Conservation (phyloP, 2,113 vertebrate genomes). For the Chloebia gouldiae region DNA sequence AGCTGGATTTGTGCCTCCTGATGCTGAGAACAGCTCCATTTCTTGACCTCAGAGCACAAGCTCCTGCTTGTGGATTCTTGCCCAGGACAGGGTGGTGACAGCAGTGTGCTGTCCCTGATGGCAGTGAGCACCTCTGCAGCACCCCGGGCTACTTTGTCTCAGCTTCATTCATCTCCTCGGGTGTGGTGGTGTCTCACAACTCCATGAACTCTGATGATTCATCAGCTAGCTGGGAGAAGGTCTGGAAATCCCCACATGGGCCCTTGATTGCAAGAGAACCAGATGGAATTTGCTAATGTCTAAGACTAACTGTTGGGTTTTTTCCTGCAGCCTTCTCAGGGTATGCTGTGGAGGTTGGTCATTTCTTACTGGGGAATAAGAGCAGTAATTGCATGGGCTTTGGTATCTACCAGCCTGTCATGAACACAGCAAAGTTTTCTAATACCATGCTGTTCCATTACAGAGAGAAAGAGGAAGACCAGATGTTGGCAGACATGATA, state of each 20-base stretch:
- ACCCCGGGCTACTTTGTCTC: not conserved
- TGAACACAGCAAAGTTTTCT: not conserved
- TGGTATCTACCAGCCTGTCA: not conserved
- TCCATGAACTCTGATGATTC: not conserved
- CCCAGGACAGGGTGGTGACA: not conserved
- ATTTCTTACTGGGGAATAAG: not conserved
- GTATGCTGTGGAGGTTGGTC: not conserved
- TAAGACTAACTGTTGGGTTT: not conserved
- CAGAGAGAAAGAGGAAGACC: conserved; percentile 93
- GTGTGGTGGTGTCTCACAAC: not conserved
- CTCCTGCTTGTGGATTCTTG: not conserved
- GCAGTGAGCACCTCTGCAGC: not conserved
- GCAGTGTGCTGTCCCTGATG: not conserved
- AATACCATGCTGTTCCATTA: not conserved
- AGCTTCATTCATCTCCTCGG: not conserved
- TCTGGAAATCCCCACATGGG: not conserved
- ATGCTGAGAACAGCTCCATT: not conserved
- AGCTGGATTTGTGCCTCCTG: not conserved
- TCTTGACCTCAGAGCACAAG: not conserved
- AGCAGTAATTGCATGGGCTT: not conserved
- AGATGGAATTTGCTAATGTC: not conserved
- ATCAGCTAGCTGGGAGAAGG: not conserved
- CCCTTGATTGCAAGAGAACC: not conserved
- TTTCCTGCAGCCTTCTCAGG: not conserved
- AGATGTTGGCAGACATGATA: conserved; percentile 89